Percentiles rank a stretch among this genome's conserved stretches.
Conservation (phyloP, 2,797 vertebrate genomes). For the Cichlasoma orientale region DNA sequence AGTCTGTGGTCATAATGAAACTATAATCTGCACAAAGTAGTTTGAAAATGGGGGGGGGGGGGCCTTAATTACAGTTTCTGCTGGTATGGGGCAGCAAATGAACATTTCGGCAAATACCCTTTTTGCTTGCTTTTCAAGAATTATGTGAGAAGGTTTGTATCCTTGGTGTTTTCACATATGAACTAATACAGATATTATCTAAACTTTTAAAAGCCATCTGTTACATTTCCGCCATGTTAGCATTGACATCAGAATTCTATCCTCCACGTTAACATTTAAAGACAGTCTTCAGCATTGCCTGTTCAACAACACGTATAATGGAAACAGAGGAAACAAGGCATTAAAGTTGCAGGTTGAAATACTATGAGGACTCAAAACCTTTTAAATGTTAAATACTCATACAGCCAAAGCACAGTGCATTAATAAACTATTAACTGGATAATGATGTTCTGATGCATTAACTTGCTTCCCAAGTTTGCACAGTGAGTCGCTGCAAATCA, state of each 20-base stretch:
- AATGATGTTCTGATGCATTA: slow-evolving; percentile 29
- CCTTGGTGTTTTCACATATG: not conserved
- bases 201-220: not conserved
- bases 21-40: not conserved
- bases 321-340: slow-evolving; percentile 12
- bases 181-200: not conserved
- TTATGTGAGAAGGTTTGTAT: not conserved
- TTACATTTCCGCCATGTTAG: not conserved
- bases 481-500: slow-evolving; percentile 19
- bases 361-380: slow-evolving; percentile 17
- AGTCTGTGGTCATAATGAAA: not conserved
- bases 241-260: not conserved
- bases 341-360: slow-evolving; percentile 7
- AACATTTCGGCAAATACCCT: not conserved
- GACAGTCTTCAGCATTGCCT: not conserved
- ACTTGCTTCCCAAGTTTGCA: slow-evolving; percentile 16
- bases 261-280: not conserved
- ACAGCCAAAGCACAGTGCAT: slow-evolving; percentile 21
- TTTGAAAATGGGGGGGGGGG: not conserved
- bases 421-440: slow-evolving; percentile 29
- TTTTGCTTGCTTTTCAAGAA: not conserved
- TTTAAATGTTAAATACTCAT: slow-evolving; percentile 42
- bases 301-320: not conserved
- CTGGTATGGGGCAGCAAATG: not conserved
- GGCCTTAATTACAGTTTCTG: not conserved